phyloP scores from a whole-genome alignment of 2,113 vertebrate genomes.

The Anolis sagrei region DNA sequence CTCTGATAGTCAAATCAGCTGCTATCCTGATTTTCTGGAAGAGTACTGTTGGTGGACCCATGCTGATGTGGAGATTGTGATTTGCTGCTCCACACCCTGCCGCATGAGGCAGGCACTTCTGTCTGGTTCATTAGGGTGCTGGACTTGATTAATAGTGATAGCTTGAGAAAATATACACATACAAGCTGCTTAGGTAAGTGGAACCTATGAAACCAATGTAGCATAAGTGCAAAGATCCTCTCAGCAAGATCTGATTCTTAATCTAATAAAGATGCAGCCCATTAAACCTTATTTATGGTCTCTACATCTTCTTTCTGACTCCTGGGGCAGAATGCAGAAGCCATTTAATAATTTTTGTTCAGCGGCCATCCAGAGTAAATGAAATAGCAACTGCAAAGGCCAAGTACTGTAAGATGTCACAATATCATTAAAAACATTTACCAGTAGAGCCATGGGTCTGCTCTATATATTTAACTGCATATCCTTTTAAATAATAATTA shows the following conservation, averaged over 20 bases:
- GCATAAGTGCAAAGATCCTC: constrained; percentile 17
- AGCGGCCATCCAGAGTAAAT: neutral
- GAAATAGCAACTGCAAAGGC: constrained; percentile 15
- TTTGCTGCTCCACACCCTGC: no score
- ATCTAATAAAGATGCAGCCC: constrained; percentile 29
- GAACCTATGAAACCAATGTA: constrained; percentile 26
- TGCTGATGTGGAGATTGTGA: no score
- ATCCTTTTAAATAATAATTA: constrained; percentile 16
- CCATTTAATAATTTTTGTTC: constrained; percentile 16
- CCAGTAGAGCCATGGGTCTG: neutral
- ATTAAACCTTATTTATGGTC: constrained; percentile 30
- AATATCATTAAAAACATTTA: constrained; percentile 2
- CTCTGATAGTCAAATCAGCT: neutral
- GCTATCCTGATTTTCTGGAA: neutral
- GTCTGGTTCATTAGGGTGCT: no score
- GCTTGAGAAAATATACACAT: constrained; percentile 11
- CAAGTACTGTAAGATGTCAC: constrained; percentile 1
- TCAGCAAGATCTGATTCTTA: constrained; percentile 23
- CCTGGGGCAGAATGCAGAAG: constrained; percentile 21
- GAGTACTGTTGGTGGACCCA: neutral
- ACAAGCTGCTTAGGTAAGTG: constrained; percentile 14
- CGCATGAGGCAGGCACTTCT: neutral
- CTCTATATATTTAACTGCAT: neutral
- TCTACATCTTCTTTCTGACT: constrained; percentile 13
- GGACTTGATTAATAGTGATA: constrained; percentile 8